Conservation (phyloP, 2,797 vertebrate species). For the Australoheros facetus region DNA sequence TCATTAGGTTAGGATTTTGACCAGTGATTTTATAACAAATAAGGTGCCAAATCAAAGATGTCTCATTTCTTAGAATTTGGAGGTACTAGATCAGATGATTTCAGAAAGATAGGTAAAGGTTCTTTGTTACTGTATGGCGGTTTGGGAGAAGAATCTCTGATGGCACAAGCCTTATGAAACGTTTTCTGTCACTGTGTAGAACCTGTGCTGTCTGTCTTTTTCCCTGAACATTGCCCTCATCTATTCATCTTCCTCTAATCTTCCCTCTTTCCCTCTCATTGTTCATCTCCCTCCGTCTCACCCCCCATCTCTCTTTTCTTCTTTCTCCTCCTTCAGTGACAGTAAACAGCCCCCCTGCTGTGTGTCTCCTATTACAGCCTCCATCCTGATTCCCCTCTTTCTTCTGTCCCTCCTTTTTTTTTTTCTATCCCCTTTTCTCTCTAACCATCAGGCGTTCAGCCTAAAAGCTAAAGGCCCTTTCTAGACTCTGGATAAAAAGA, state of each 20-base stretch:
- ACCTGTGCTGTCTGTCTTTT: constrained; percentile 1
- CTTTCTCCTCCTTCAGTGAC: constrained; percentile 78
- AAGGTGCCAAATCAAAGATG: neutral
- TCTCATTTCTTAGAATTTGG: neutral
- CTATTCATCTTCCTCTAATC: constrained; percentile 49
- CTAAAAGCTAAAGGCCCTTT: constrained; percentile 69
- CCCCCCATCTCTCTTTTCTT: constrained; percentile 26
- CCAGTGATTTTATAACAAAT: neutral
- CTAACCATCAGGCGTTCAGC: constrained; percentile 48
- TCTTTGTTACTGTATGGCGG: neutral
- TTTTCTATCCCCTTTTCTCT: constrained; percentile 34
- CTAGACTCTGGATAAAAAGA: constrained; percentile 51
- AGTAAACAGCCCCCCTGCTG: constrained; percentile 87
- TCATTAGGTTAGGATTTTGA: neutral
- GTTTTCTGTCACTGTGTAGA: constrained; percentile 18
- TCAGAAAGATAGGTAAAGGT: neutral
- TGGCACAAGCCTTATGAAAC: constrained; percentile 1
- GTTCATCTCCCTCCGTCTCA: constrained; percentile 29
- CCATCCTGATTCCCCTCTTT: constrained; percentile 79
- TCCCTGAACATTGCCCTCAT: constrained; percentile 6
- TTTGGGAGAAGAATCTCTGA: neutral
- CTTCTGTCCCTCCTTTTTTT: constrained; percentile 21
- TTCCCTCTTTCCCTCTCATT: constrained; percentile 43
- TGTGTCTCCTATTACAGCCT: constrained; percentile 90
- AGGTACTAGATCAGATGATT: neutral